Conservation (phyloP, 2,797 vertebrate species). For the Diplodus puntazzo region DNA sequence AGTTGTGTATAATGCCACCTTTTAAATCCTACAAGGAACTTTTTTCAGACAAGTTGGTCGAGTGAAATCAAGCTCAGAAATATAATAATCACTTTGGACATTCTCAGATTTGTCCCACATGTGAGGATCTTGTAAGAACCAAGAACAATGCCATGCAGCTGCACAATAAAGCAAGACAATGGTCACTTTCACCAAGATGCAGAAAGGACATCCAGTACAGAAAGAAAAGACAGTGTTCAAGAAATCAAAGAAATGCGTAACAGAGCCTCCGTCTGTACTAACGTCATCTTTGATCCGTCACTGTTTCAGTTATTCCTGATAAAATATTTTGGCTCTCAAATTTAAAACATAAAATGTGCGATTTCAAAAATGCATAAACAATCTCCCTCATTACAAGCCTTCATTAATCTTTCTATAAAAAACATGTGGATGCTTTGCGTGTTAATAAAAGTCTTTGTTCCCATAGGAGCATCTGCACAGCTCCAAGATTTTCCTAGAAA, state of each 20-base stretch:
- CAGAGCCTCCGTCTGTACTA: neutral
- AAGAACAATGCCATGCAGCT: constrained; percentile 33
- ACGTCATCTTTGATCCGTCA: neutral
- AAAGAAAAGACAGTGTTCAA: neutral
- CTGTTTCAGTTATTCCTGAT: neutral
- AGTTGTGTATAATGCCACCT: neutral
- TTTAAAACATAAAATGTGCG: neutral
- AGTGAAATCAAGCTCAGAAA: constrained; percentile 5
- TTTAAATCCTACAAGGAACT: neutral
- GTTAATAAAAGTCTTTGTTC: constrained; percentile 18
- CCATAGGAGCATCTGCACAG: constrained; percentile 11
- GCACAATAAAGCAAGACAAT: constrained; percentile 46
- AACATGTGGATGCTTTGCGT: neutral
- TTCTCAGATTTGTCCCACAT: constrained; percentile 13
- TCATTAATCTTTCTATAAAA: neutral
- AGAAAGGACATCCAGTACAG: constrained; percentile 35
- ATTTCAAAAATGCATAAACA: neutral
- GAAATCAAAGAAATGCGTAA: constrained; percentile 1
- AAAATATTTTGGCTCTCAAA: neutral
- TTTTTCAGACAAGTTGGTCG: neutral
- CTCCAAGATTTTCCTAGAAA: constrained; percentile 63
- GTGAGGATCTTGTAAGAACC: neutral
- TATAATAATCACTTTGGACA: constrained; percentile 5
- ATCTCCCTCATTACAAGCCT: neutral
- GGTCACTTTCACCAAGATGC: constrained; percentile 43